Evolutionary conservation across 2,888 invertebrate species (phyloP).

Genomic region (Lepetodrilus schrolli): DNA sequence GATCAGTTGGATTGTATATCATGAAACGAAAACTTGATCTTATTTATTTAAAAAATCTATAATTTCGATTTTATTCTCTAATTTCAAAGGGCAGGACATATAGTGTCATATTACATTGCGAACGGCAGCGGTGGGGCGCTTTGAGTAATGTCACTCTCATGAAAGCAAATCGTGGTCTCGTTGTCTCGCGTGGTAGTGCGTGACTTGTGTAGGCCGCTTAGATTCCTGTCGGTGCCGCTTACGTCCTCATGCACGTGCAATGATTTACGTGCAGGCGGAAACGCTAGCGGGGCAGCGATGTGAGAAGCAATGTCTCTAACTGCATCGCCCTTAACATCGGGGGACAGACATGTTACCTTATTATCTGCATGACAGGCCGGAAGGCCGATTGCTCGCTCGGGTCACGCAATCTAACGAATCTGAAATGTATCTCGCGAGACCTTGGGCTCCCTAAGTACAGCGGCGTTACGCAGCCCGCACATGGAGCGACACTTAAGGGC

Average conservation of each 20-base stretch:
- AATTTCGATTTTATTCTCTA: neutral
- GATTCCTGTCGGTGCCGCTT: constrained; percentile 1
- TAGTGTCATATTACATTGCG: neutral
- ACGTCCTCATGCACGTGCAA: constrained; percentile 10
- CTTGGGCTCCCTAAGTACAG: neutral
- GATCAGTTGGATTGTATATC: neutral
- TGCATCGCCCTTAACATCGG: neutral
- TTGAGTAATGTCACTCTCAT: neutral
- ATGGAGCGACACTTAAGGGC: neutral
- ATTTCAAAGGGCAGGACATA: neutral
- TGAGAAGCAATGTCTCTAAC: neutral
- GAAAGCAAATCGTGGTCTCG: neutral
- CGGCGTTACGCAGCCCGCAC: constrained; percentile 13
- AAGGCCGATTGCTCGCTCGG: neutral
- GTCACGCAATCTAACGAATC: neutral
- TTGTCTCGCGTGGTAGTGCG: constrained; percentile 23
- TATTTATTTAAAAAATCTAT: constrained; percentile 18
- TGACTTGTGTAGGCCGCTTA: constrained; percentile 15
- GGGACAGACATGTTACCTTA: neutral
- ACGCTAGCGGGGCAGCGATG: neutral
- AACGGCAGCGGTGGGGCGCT: neutral
- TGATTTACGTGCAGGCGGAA: constrained; percentile 27
- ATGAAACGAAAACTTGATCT: neutral
- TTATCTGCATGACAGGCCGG: neutral
- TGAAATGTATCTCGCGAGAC: constrained; percentile 15